These are phyloP conservation scores for Crypturellus tataupa DNA, from an alignment of 2,797 vertebrate species.

Conservation along the genomic window DNA sequence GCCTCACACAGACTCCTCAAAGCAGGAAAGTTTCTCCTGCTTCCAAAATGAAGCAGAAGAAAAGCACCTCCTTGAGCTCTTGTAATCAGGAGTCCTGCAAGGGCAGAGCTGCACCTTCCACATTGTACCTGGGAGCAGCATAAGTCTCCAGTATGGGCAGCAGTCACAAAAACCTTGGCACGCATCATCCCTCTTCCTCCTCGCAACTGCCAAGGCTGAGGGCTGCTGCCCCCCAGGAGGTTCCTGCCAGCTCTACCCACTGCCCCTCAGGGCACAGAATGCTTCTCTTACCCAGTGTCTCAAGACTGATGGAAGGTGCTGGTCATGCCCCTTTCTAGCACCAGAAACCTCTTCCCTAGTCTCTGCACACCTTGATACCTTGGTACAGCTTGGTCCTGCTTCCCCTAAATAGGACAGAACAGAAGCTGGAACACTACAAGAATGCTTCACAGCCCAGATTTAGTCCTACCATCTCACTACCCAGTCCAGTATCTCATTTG, in stretches of 20 bases:
- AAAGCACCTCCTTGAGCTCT: neutral
- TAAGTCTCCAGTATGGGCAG: neutral
- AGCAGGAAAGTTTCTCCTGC: neutral
- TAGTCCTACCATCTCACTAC: neutral
- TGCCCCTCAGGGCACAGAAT: accelerated
- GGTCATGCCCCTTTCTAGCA: neutral
- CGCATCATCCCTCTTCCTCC: neutral
- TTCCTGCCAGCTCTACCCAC: neutral
- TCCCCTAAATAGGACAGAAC: too few relatives aligned
- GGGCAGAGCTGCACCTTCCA: neutral
- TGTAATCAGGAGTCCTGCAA: neutral
- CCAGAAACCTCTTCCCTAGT: neutral
- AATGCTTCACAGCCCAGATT: neutral
- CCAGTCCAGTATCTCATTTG: neutral
- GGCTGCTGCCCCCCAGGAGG: neutral
- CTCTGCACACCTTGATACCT: too few relatives aligned
- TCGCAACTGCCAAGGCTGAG: neutral
- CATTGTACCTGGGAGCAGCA: neutral
- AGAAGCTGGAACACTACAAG: neutral
- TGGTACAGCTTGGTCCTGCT: neutral
- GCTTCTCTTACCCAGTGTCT: neutral
- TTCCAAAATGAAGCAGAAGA: neutral
- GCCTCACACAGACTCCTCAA: neutral
- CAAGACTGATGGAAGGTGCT: neutral
- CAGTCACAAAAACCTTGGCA: neutral